A percentile compares a stretch with the other conserved stretches of the same genome.
Evolutionary conservation across 2,888 invertebrate genomes (phyloP).

Genomic region (Aethes cnicana): DNA sequence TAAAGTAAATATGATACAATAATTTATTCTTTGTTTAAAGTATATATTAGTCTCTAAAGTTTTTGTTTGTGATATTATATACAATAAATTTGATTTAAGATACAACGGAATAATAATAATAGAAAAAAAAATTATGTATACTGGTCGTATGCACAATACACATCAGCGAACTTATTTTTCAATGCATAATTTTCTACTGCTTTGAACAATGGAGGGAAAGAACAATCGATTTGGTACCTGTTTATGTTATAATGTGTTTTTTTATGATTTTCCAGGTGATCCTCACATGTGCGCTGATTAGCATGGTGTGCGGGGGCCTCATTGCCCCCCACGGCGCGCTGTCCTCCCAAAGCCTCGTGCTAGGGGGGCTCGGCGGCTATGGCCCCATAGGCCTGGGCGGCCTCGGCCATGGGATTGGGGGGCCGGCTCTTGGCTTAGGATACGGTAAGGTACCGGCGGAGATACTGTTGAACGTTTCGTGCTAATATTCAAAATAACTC

Average conservation of each 20-base stretch:
- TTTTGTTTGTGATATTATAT: too few relatives aligned
- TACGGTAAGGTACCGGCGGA: constrained; percentile 37
- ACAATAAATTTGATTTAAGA: too few relatives aligned
- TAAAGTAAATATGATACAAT: too few relatives aligned
- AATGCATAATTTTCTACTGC: too few relatives aligned
- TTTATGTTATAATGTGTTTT: not conserved
- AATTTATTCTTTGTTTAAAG: too few relatives aligned
- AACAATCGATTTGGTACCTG: not conserved
- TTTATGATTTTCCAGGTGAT: constrained; percentile 49
- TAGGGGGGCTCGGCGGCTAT: constrained; percentile 49
- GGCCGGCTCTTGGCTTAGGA: constrained; percentile 44
- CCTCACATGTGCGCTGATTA: constrained; percentile 58
- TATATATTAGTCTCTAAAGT: too few relatives aligned
- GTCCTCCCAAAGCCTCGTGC: constrained; percentile 68
- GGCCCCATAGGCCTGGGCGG: constrained; percentile 47
- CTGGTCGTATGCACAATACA: too few relatives aligned
- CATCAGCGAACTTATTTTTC: too few relatives aligned
- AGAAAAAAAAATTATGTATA: too few relatives aligned
- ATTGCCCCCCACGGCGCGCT: constrained; percentile 70
- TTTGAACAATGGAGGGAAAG: too few relatives aligned
- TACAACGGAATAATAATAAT: too few relatives aligned
- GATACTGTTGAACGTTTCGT: not conserved
- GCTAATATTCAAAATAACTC: too few relatives aligned
- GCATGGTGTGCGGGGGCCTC: constrained; percentile 76
- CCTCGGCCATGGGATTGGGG: constrained; percentile 54